These are phyloP conservation scores for Gymnoscopelus microlampas DNA, from an alignment of 2,797 vertebrate species.

Conservation along the genomic window DNA sequence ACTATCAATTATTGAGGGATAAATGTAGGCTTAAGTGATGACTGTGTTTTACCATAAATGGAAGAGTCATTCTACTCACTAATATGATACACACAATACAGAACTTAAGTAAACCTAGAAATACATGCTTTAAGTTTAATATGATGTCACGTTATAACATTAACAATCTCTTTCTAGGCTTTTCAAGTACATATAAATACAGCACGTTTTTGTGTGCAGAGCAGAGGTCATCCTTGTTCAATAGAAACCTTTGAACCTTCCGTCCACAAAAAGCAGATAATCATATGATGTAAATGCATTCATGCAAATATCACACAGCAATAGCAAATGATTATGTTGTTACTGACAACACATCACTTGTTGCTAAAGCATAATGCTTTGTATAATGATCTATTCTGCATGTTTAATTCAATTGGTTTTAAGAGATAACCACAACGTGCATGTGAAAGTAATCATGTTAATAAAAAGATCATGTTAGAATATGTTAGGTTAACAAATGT, in stretches of 20 bases:
- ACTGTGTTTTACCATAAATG: too few species aligned
- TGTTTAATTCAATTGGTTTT: too few species aligned
- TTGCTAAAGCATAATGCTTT: not conserved
- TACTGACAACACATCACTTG: constrained; percentile 1
- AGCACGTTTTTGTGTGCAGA: not conserved
- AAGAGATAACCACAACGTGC: too few species aligned
- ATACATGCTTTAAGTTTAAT: too few species aligned
- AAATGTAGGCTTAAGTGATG: too few species aligned
- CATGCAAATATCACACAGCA: constrained; percentile 50
- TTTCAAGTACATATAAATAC: not conserved
- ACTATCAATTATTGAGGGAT: too few species aligned
- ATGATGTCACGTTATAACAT: not conserved
- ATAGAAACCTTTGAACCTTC: constrained; percentile 9
- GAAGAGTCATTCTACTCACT: too few species aligned
- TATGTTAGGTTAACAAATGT: too few species aligned
- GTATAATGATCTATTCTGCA: not conserved
- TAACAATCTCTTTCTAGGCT: not conserved
- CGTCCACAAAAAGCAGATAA: constrained; percentile 50
- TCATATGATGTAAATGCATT: constrained; percentile 12
- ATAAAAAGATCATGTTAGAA: too few species aligned
- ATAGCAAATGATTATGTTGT: constrained; percentile 5
- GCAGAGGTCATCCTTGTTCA: not conserved
- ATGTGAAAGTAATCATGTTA: too few species aligned
- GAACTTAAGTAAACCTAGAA: too few species aligned
- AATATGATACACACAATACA: too few species aligned